Base-by-base conservation (phyloP, 2,797 vertebrate genomes). In the Furcifer pardalis region DNA sequence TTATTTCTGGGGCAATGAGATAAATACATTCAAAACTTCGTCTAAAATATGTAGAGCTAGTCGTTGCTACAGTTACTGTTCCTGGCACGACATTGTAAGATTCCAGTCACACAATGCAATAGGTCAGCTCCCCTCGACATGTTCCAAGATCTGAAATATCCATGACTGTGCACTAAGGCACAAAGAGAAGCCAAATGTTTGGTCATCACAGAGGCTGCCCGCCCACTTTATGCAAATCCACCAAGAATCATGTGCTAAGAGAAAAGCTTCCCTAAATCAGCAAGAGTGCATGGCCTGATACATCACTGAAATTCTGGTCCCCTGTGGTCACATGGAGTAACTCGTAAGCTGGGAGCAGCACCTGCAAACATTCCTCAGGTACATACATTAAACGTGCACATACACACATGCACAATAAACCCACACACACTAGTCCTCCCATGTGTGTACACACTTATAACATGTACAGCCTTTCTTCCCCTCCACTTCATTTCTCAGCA, bases 91-190 rank as follows among this genome's bases (percentile, higher is more conserved):
- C 46, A 2, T 79, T 15, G 84, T 60, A 81, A 88, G 63, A 82
- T 85, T 92, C 85, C 86, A 83, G 71, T 42, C 82, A 63, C 75
- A 90, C 37, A 63, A 72, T 85, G 76, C 56, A 88, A 86, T 5
- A 79, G 77, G 76, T 91, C 83, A 84, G 7, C 1, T 1, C 44
- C 85, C 12, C 32, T 65, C 72, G 77, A 9, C 19, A 32, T 80
- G 77, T 49, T 40, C 77, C 49, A 81, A 7, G 65, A 27, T 75
- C 56, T 72, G 83, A 37, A 69, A 60, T 27, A 88, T 85, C 13
- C 1, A 0, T 9, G 79, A 87, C 23, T 60, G 37, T 42, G 83
- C 25, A 17, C 59, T 84, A 40, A 60, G 7, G 7, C 15, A 79
- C 25, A 83, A 49, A 37, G 17, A 52, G 35, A 59, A 0, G 30